phyloP scores from a whole-genome alignment of 1,140 invertebrate genomes.

The Hylaeus anthracinus region DNA sequence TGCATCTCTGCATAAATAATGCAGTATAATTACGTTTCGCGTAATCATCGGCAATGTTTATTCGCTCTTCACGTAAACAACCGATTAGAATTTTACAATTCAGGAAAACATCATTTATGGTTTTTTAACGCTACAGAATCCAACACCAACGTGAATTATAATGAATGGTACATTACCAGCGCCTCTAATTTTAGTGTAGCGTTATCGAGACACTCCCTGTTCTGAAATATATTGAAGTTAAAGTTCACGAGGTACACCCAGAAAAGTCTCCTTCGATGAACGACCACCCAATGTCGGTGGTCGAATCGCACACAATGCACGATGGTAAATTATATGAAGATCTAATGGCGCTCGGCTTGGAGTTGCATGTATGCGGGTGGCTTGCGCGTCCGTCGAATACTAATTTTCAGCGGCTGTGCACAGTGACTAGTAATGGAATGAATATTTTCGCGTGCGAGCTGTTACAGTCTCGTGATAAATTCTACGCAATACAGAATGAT shows the following conservation, averaged over 20 bases:
- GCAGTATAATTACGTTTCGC: no score
- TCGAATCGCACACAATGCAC: constrained; percentile 36
- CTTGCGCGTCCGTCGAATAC: constrained; percentile 29
- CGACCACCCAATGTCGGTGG: constrained; percentile 52
- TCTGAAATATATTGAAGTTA: not conserved
- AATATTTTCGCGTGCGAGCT: constrained; percentile 19
- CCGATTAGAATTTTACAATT: no score
- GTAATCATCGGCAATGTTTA: not conserved
- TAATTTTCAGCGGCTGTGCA: constrained; percentile 20
- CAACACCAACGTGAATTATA: no score
- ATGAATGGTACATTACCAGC: no score
- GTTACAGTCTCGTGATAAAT: not conserved
- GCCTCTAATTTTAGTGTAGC: no score
- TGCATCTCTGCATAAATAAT: no score
- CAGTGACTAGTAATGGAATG: not conserved
- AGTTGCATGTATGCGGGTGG: constrained; percentile 17
- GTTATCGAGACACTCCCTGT: no score
- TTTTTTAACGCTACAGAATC: no score
- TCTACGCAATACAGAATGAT: no score
- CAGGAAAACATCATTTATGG: no score
- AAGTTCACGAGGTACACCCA: no score
- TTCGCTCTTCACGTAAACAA: not conserved
- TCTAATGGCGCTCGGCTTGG: constrained; percentile 28
- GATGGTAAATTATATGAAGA: constrained; percentile 46
- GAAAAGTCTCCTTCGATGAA: not conserved